phyloP scores from a whole-genome alignment of 1,140 invertebrate species.

The Drosophila pachea region DNA sequence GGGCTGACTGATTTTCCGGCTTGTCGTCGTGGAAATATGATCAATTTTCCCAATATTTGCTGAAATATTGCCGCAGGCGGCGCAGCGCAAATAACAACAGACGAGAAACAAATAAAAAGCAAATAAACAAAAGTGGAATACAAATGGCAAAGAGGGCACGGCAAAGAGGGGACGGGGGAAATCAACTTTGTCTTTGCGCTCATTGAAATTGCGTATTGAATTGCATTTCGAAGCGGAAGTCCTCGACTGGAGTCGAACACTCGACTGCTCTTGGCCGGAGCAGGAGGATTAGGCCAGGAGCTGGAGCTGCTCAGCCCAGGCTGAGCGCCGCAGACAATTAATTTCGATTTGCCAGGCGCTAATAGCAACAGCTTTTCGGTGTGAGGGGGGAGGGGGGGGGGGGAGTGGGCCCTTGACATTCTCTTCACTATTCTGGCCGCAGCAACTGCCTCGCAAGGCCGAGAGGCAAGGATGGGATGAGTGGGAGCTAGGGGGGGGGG shows the following conservation, averaged over 20 bases:
- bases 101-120: background rate
- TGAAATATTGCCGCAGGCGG: constrained; percentile 24
- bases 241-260: background rate
- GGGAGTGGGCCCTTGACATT: no score
- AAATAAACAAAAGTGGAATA: background rate
- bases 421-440: no score
- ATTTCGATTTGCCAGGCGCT: no score
- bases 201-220: constrained; percentile 48
- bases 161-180: constrained; percentile 9
- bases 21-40: constrained; percentile 42
- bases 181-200: constrained; percentile 42
- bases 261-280: no score
- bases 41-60: constrained; percentile 22
- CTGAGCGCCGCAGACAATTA: no score
- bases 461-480: no score
- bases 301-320: no score
- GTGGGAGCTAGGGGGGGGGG: no score
- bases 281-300: no score
- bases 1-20: constrained; percentile 24
- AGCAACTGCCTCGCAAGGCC: no score
- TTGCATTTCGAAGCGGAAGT: constrained; percentile 12
- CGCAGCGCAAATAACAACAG: background rate
- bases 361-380: no score
- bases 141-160: background rate
- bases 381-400: no score